Base-by-base conservation (phyloP, 37 sponge, comb jelly and placozoan genomes). In the Hexactinellida sp. region DNA sequence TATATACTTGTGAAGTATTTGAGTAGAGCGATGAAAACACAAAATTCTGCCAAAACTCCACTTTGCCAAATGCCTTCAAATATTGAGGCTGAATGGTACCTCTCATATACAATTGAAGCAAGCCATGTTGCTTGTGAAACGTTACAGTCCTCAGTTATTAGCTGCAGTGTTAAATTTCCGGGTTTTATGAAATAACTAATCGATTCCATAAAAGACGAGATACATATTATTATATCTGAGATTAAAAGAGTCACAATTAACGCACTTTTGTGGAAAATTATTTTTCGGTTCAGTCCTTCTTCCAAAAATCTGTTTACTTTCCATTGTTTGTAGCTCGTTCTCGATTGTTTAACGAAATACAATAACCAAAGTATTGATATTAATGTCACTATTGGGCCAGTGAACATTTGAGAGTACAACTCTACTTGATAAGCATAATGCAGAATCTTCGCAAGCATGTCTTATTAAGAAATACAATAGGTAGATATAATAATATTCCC, bases 251-350 rank as follows among this genome's bases (percentile, higher is more conserved):
- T 25, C 3, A 28, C 5, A 25, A 63, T 63, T 23, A 63, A 63
- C 76, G 30, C 76, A 63, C 76, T 63, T 63, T 63, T 63, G 76
- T 63, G 21, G 34, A 63, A 63, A n/a, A 63, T 21, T n/a, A 63
- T 28, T 63, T 63, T 63, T 63, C 76, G 21, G 3, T 63, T 63
- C 28, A 63, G 76, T 21, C 76, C 30, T n/a, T 63, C 76, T 63
- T 28, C 76, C 28, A 21, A 5, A 28, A 3, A 63, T 32, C 5
- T 63, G 13, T 63, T 63, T 28, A 10, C 30, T 10, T 28, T 63
- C 76, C 76, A 63, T 63, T 63, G 76, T n/a, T 63, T 63, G 30
- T 63, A 63, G 34, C 13, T 63, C 25, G 5, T 10, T 28, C 34
- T 10, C 21, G 76, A 7, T 63, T 63, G 76, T n/a, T n/a, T 63